Evolutionary conservation across 2,797 vertebrate species (phyloP).

Genomic region (Hozukius guyotensis): DNA sequence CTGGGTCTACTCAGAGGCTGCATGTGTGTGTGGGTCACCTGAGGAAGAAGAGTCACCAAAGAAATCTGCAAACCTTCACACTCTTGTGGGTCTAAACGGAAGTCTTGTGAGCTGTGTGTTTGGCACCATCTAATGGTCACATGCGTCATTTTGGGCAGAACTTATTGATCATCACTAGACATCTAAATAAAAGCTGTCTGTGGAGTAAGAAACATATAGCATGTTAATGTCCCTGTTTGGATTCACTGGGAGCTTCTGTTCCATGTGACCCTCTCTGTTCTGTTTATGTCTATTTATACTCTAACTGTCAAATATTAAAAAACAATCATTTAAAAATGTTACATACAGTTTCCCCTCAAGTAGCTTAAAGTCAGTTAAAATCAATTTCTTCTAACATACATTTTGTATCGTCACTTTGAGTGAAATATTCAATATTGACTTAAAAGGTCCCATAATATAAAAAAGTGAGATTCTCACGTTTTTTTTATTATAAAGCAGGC

Average conservation of each 20-base stretch:
- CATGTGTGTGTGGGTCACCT: conserved; percentile 22
- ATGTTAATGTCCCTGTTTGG: neutral
- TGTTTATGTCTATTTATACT: too few species aligned
- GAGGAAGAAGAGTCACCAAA: conserved; percentile 17
- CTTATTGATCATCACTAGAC: too few species aligned
- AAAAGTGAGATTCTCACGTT: too few species aligned
- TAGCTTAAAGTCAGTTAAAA: neutral
- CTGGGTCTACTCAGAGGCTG: conserved; percentile 1
- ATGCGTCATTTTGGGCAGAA: neutral
- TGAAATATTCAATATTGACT: too few species aligned
- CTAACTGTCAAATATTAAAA: neutral
- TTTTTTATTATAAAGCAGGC: too few species aligned
- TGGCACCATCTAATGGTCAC: conserved; percentile 77
- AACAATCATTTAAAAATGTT: neutral
- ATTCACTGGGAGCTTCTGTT: neutral
- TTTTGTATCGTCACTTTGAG: too few species aligned
- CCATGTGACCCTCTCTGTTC: neutral
- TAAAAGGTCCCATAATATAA: too few species aligned
- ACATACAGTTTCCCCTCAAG: too few species aligned
- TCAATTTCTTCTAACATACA: neutral
- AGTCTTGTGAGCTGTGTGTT: neutral
- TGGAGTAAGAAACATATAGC: neutral
- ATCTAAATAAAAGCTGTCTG: too few species aligned
- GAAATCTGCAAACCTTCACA: neutral
- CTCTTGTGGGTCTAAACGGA: too few species aligned